Percentiles rank a stretch among this genome's conserved stretches.
phyloP scores from a whole-genome alignment of 1,140 invertebrate genomes.

The Tetramorium simillimum region DNA sequence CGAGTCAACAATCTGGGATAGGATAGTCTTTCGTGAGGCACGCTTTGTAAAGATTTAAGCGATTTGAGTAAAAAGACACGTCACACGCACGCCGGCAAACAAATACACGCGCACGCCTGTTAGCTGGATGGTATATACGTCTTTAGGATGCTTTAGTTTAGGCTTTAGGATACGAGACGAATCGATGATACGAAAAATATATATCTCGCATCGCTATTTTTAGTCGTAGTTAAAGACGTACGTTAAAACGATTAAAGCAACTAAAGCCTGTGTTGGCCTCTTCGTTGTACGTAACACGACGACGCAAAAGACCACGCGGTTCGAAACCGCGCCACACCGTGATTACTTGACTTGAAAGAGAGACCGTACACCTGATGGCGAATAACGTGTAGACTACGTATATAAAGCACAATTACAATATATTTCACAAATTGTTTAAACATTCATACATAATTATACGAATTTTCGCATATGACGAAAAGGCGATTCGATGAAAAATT shows the following conservation, averaged over 20 bases:
- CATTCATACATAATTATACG: conserved; percentile 85
- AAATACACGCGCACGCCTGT: background rate
- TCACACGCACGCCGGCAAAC: too few relatives aligned
- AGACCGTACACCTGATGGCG: conserved; percentile 67
- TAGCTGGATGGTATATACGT: background rate
- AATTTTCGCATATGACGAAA: conserved; percentile 81
- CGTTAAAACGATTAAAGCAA: too few relatives aligned
- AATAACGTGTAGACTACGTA: conserved; percentile 82
- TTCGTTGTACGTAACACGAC: too few relatives aligned
- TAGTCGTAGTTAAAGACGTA: too few relatives aligned
- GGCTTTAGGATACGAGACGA: background rate
- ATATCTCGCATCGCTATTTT: background rate
- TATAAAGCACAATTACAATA: conserved; percentile 83
- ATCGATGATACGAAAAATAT: background rate
- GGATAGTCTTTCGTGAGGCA: too few relatives aligned
- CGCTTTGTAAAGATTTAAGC: too few relatives aligned
- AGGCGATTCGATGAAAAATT: conserved; percentile 78
- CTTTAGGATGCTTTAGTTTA: background rate
- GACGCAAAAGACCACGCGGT: too few relatives aligned
- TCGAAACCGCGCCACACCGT: too few relatives aligned
- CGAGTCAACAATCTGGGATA: too few relatives aligned
- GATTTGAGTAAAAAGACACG: too few relatives aligned
- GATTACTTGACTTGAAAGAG: too few relatives aligned
- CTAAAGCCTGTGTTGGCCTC: too few relatives aligned
- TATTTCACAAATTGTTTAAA: conserved; percentile 84